Base-by-base conservation (phyloP, 2,113 vertebrate species). In the Notiomystis cincta region DNA sequence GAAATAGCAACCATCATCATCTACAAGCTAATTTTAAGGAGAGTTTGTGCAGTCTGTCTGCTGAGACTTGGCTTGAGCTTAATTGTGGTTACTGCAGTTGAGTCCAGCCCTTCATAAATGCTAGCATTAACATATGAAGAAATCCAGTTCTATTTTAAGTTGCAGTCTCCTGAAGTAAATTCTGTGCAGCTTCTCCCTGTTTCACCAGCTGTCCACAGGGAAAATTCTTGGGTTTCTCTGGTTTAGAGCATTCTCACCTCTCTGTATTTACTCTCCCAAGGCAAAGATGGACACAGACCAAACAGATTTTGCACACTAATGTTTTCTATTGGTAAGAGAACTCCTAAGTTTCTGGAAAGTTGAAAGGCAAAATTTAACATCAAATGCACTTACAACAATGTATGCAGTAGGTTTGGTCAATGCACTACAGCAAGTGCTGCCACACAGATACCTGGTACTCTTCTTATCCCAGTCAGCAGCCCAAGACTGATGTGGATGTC, bases 321-420 rank as follows among this genome's bases (percentile, higher is more conserved):
- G n/a, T 47, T 62, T 67, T 60, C 60, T 57, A 2, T 10, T 69
- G 62, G 15, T 77, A 61, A 67, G n/a, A 82, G 33, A 87, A 47
- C 10, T n/a, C 11, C 15, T 24, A 7, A 31, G 27, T 48, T 78
- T 71, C 51, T 85, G 42, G 10, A 10, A 47, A 57, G 65, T 0
- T n/a, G 47, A 65, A 94, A 90, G 51, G 37, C 64, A 42, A 42
- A 79, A 69, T 27, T 11, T 50, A 69, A 30, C 44, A 38, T 35
- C 11, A 37, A 15, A 76, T 53, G 40, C 25, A 35, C 7, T 51
- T 66, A 4, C 0, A 60, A 10, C 25, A 7, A 5, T 3, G 42
- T 12, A 10, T 30, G 44, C 24, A 50, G 54, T 7, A 50, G 67
- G 38, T 66, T 22, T 57, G 25, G 40, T 48, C 76, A 13, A 64